Base-by-base conservation (phyloP, 2,113 vertebrate species). In the Mohoua ochrocephala region DNA sequence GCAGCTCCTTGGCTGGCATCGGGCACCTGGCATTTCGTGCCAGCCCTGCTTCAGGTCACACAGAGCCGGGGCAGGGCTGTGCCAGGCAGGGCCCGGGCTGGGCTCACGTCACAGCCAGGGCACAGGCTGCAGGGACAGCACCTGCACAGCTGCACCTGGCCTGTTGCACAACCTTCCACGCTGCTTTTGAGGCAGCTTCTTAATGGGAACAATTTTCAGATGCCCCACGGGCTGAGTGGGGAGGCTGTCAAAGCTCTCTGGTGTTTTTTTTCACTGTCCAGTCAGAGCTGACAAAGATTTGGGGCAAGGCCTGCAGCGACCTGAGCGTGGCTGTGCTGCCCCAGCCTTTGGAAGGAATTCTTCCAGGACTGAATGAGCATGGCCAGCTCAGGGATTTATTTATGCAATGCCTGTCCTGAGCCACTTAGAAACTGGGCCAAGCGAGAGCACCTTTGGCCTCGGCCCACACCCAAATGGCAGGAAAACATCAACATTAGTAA, bases 381-480 rank as follows among this genome's bases (percentile, higher is more conserved):
- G 78, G 49, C 44, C 81, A 49, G 31, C 67, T 73, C 1, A 1
- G 54, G 49, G 27, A 10, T 77, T 68, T 35, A 21, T 87, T 94
- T 59, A 14, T 81, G 76, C 73, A 37, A 17, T 30, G 64, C 71
- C 50, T 39, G 15, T 56, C 75, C 59, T 59, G 52, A 81, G 56
- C 87, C 59, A 28, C 84, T 85, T 73, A 85, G 21, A 80, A 87
- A 70, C 47, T 54, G 84, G 63, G 75, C 59, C 74, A 61, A 68
- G n/a, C 94, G 71, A 47, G 80, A 65, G 65, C 4, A 4, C 57
- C 53, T 93, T 41, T 68, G 59, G 57, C 59, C 78, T 85, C 10
- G 3, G 39, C 59, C 84, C 82, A 88, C 93, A 83, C 90, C 91
- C 96, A 91, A 52, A 80, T 6, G 77, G 67, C 71, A 84, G 60